A percentile compares a stretch with the other conserved stretches of the same genome.
These are phyloP conservation scores for Odocoileus virginianus DNA, from an alignment of 2,113 vertebrate species.

Conservation along the genomic window DNA sequence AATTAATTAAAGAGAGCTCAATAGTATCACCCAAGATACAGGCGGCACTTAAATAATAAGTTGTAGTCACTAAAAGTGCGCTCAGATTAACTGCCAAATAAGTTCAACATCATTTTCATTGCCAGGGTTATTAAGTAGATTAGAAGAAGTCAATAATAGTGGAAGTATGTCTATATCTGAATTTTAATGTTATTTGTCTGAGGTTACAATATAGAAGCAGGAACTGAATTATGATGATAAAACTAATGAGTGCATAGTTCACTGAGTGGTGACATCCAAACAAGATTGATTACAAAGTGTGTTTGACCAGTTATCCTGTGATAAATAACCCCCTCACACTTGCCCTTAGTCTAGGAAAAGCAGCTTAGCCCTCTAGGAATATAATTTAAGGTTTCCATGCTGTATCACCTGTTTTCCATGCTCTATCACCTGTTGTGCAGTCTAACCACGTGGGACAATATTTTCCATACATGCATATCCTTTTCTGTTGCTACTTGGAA, in stretches of 20 bases:
- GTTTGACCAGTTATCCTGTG: not conserved
- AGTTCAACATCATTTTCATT: constrained; percentile 4
- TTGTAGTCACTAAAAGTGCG: not conserved
- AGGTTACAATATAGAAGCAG: not conserved
- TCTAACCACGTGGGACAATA: not conserved
- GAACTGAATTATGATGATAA: constrained; percentile 4
- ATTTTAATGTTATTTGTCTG: not conserved
- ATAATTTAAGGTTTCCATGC: not conserved
- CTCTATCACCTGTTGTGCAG: not conserved
- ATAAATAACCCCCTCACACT: not conserved
- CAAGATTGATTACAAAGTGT: constrained; percentile 9
- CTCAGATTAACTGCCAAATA: constrained; percentile 13
- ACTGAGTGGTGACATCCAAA: not conserved
- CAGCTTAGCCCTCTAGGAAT: not conserved
- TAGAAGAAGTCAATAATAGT: not conserved
- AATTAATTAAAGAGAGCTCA: constrained; percentile 4
- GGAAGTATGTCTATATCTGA: not conserved
- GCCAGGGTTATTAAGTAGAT: constrained; percentile 24
- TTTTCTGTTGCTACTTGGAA: not conserved
- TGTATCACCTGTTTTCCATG: not conserved
- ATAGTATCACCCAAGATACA: not conserved
- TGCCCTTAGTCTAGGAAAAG: not conserved
- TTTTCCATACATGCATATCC: not conserved
- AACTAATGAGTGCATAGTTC: not conserved
- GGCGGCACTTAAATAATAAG: not conserved